phyloP scores from a whole-genome alignment of 2,888 invertebrate species.

The Beris morrisii region DNA sequence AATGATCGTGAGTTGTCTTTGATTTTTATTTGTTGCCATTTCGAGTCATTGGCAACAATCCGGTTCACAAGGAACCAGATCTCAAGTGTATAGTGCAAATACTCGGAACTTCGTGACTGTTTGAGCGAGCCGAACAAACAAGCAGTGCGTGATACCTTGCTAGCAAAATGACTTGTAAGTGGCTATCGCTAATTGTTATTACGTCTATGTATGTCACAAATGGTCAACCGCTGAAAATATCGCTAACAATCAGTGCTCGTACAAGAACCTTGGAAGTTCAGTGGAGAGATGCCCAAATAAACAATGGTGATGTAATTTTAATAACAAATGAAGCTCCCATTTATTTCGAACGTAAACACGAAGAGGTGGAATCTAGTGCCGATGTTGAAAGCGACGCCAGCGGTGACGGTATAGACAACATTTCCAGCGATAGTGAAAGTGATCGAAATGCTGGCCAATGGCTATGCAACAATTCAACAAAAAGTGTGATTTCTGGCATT shows the following conservation, averaged over 20 bases:
- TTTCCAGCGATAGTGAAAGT: background rate
- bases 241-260: slow-evolving; percentile 53
- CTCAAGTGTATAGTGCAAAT: no score
- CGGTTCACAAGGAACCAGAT: no score
- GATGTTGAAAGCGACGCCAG: background rate
- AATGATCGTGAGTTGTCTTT: no score
- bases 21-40: no score
- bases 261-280: slow-evolving; percentile 52
- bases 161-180: no score
- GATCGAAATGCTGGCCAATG: slow-evolving; percentile 42
- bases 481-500: slow-evolving; percentile 48
- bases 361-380: background rate
- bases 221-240: slow-evolving; percentile 40
- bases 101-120: no score
- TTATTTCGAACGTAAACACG: slow-evolving; percentile 41
- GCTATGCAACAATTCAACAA: slow-evolving; percentile 48
- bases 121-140: no score
- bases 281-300: slow-evolving; percentile 51
- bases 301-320: slow-evolving; percentile 48
- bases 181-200: background rate
- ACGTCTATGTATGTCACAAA: background rate
- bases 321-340: slow-evolving; percentile 49
- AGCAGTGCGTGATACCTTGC: no score
- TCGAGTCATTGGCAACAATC: no score
- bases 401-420: background rate